Evolutionary conservation across 30 jellyfish, hydroid and myxozoan species (phyloP), one percentile per base, ranked within the genome.

Genomic region (Mastigias papua): DNA sequence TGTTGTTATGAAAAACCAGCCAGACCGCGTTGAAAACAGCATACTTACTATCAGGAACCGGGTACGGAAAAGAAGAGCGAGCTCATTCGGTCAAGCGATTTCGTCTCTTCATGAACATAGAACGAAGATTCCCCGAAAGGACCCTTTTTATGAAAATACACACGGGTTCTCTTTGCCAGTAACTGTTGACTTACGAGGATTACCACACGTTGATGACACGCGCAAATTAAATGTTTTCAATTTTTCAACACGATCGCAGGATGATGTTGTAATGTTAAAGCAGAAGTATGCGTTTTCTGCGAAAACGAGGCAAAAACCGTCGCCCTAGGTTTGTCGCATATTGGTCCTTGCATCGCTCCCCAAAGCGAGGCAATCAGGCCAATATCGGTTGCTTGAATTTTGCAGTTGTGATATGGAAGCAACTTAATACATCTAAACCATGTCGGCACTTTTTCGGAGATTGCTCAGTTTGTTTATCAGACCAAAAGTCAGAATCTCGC

Each of bases 201-300:
- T 65, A 8, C 26, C 21, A 16, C 8, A 46, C 42, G 58, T 33
- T 10, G 50, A 42, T 19, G 58, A 66, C 19, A 48, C 23, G 21
- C 76, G 34, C 22, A 34, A 25, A 20, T 42, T 61, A 15, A 68
- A 65, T 21, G 57, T 69, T 23, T 87, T 63, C 75, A 71, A 66
- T 31, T 93, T 93, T 71, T 42, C 91, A 58, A 73, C 93, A 0
- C 98, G 97, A n/a, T 93, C 98, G 50, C 98, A 94, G 30, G 98
- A 93, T 61, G 98, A 93, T 35, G 49, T 87, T 27, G 97, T 93
- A 21, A 27, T 20, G 0, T 54, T 81, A 20, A 61, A 63, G 34
- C 98, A 93, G 48, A 57, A 66, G 17, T 58, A 79, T 23, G 95
- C 96, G 1, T 81, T 87, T 75, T 54, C 22, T 15, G n/a, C 69